phyloP scores from a whole-genome alignment of 2,888 invertebrate genomes.

The Lacanobia wlatinum region DNA sequence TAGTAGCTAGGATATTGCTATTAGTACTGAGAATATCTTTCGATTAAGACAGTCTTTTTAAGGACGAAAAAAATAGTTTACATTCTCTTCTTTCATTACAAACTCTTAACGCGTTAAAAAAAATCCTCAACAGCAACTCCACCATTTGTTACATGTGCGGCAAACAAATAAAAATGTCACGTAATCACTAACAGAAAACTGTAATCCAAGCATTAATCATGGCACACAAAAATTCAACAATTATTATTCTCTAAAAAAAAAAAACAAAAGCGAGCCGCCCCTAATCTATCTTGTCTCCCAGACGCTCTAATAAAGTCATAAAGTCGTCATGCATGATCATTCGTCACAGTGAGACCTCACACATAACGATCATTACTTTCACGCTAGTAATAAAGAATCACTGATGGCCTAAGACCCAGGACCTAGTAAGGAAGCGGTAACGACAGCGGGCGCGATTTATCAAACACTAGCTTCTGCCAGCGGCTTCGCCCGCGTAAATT shows the following conservation, averaged over 20 bases:
- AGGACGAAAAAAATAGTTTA: not conserved
- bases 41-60: not conserved
- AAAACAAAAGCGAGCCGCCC: not conserved
- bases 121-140: no score
- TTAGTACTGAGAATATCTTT: no score
- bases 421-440: not conserved
- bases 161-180: not conserved
- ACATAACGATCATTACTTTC: slow-evolving; percentile 37
- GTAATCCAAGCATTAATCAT: slow-evolving; percentile 11
- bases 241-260: not conserved
- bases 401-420: not conserved
- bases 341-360: slow-evolving; percentile 32
- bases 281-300: not conserved
- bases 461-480: not conserved
- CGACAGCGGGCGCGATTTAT: not conserved
- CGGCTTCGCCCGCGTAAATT: no score
- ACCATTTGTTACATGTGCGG: not conserved
- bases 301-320: slow-evolving; percentile 31
- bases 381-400: slow-evolving; percentile 10
- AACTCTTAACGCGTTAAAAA: no score
- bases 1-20: slow-evolving; percentile 4
- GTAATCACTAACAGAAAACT: not conserved
- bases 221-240: not conserved
- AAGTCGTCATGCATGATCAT: slow-evolving; percentile 27
- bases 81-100: not conserved